These are phyloP conservation scores for Coregonus suidteri DNA, from an alignment of 2,797 vertebrate genomes.

Conservation along the genomic window DNA sequence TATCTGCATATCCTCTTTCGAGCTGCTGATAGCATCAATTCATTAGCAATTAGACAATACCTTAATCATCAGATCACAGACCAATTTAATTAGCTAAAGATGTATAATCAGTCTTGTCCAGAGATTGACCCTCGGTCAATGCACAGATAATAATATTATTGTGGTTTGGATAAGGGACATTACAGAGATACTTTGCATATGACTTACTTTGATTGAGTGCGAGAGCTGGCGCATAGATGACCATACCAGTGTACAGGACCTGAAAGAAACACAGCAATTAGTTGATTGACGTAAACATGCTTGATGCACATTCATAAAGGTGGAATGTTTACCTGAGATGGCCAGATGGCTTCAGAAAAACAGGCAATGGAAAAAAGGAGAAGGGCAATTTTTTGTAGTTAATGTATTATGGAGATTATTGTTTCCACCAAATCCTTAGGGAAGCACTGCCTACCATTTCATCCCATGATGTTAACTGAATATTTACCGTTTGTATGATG, in stretches of 20 bases:
- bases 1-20: not conserved
- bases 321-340: constrained; percentile 1
- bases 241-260: constrained; percentile 81
- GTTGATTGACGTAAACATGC: constrained; percentile 59
- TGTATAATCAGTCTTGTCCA: not conserved
- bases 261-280: constrained; percentile 67
- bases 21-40: not conserved
- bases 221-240: constrained; percentile 82
- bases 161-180: not conserved
- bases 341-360: not conserved
- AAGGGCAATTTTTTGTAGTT: not conserved
- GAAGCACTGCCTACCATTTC: not conserved
- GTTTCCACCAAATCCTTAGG: not conserved
- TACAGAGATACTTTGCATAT: not conserved
- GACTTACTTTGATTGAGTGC: constrained; percentile 82
- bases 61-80: not conserved
- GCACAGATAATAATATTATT: not conserved
- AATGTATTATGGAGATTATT: not conserved
- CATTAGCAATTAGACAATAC: not conserved
- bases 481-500: constrained; percentile 77
- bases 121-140: not conserved
- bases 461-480: constrained; percentile 11
- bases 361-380: not conserved
- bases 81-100: not conserved
- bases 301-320: constrained; percentile 47